Percentiles rank a stretch among this genome's conserved stretches.
Conservation (phyloP, 2,113 vertebrate species). For the Polypterus senegalus region DNA sequence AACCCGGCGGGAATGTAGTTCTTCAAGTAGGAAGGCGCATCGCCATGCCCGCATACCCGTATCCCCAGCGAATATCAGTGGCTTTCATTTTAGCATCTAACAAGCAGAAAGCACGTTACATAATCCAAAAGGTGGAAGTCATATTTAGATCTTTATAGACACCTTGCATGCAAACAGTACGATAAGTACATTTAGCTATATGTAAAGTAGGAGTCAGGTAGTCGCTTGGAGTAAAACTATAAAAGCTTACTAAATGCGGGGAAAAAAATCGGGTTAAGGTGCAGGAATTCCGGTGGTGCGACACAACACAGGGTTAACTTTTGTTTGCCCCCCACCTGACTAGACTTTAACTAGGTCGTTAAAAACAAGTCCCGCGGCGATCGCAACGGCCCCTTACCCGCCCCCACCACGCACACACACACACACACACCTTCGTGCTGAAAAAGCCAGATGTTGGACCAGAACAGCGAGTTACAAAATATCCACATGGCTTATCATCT, state of each 20-base stretch:
- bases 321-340: constrained; percentile 45
- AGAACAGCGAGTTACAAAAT: not conserved
- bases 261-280: constrained; percentile 23
- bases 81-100: not conserved
- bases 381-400: not conserved
- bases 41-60: not conserved
- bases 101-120: not conserved
- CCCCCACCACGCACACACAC: too few relatives aligned
- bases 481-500: not conserved
- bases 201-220: too few relatives aligned
- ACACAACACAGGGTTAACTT: constrained; percentile 52
- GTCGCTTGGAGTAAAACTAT: too few relatives aligned
- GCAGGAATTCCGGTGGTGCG: constrained; percentile 24
- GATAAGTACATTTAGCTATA: too few relatives aligned
- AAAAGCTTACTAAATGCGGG: not conserved
- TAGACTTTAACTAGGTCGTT: constrained; percentile 47
- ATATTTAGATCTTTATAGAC: too few relatives aligned
- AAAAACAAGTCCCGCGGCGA: constrained; percentile 41
- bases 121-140: not conserved
- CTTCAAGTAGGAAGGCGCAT: not conserved
- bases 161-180: too few relatives aligned
- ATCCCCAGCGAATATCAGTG: not conserved
- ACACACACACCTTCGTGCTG: constrained; percentile 16
- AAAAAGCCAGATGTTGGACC: constrained; percentile 40
- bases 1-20: not conserved